These are phyloP conservation scores for Epizoanthus ramosus DNA, from an alignment of 92 coral and sea anemone species.

Conservation along the genomic window DNA sequence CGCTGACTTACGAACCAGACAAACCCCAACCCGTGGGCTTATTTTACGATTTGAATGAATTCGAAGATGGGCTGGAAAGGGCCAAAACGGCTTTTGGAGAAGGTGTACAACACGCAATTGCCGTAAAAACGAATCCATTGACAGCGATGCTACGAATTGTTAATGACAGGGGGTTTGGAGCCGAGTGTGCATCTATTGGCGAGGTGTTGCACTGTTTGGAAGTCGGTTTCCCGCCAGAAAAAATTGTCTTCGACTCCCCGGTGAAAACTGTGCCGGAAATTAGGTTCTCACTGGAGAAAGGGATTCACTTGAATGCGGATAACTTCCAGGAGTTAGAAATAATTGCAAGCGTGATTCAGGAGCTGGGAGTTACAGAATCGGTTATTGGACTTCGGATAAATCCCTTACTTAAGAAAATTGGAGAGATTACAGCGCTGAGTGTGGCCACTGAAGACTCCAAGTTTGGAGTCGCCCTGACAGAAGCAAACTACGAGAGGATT, in stretches of 20 bases:
- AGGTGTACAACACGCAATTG: conserved; percentile 79
- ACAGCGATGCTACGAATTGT: conserved; percentile 66
- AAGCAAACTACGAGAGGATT: conserved; percentile 62
- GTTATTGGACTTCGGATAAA: conserved; percentile 84
- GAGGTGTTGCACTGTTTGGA: conserved; percentile 80
- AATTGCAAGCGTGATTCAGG: conserved; percentile 63
- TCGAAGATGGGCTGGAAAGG: conserved; percentile 75
- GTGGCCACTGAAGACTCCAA: conserved; percentile 80
- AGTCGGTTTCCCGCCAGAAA: conserved; percentile 82
- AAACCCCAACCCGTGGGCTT: conserved; percentile 80
- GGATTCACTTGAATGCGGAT: conserved; percentile 81
- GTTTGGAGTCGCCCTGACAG: conserved; percentile 88
- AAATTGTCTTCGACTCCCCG: conserved; percentile 86
- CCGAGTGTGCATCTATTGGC: conserved; percentile 95
- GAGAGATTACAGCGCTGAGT: conserved; percentile 77
- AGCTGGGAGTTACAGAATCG: conserved; percentile 57
- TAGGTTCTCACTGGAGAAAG: conserved; percentile 80
- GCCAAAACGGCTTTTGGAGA: conserved; percentile 80
- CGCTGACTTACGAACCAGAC: conserved; percentile 58
- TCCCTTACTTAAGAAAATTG: conserved; percentile 72
- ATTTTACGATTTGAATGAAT: conserved; percentile 87
- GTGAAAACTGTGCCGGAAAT: conserved; percentile 84
- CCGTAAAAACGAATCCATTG: conserved; percentile 86
- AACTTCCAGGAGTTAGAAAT: conserved; percentile 84
- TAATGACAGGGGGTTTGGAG: conserved; percentile 73